Conservation (phyloP, 2,888 invertebrate genomes). For the Lathronympha strigana region DNA sequence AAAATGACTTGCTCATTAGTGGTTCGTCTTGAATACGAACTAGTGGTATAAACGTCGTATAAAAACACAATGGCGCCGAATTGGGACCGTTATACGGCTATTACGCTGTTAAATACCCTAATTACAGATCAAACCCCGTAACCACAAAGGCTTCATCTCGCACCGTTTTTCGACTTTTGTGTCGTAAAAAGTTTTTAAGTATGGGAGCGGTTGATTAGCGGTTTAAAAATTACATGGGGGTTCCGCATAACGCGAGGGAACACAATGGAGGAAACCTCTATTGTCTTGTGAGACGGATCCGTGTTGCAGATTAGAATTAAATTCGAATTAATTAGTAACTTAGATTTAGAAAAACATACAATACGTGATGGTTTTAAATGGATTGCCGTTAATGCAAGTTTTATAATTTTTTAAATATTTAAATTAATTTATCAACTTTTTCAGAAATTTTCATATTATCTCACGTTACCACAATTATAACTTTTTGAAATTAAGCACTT, state of each 20-base stretch:
- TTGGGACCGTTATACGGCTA: slow-evolving; percentile 74
- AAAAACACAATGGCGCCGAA: slow-evolving; percentile 73
- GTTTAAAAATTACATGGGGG: slow-evolving; percentile 68
- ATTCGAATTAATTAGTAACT: slow-evolving; percentile 34
- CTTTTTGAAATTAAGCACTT: too few species aligned
- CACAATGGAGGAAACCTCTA: slow-evolving; percentile 45
- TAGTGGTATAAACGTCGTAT: slow-evolving; percentile 56
- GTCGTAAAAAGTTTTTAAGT: slow-evolving; percentile 66
- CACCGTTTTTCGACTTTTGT: slow-evolving; percentile 71
- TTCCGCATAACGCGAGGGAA: slow-evolving; percentile 53
- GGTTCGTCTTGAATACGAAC: slow-evolving; percentile 59
- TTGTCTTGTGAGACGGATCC: slow-evolving; percentile 48
- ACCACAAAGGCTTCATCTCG: slow-evolving; percentile 78
- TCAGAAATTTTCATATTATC: too few species aligned
- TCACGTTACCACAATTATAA: too few species aligned
- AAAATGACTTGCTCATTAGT: slow-evolving; percentile 49
- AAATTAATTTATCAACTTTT: too few species aligned
- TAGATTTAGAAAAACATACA: slow-evolving; percentile 11
- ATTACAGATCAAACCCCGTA: slow-evolving; percentile 78
- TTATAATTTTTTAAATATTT: neutral
- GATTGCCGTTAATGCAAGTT: neutral
- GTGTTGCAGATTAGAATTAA: slow-evolving; percentile 35
- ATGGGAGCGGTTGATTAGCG: slow-evolving; percentile 65
- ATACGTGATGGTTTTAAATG: slow-evolving; percentile 1
- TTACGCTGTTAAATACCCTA: slow-evolving; percentile 77